Conservation (phyloP, 2,888 invertebrate genomes). For the Agonopterix heracliana region DNA sequence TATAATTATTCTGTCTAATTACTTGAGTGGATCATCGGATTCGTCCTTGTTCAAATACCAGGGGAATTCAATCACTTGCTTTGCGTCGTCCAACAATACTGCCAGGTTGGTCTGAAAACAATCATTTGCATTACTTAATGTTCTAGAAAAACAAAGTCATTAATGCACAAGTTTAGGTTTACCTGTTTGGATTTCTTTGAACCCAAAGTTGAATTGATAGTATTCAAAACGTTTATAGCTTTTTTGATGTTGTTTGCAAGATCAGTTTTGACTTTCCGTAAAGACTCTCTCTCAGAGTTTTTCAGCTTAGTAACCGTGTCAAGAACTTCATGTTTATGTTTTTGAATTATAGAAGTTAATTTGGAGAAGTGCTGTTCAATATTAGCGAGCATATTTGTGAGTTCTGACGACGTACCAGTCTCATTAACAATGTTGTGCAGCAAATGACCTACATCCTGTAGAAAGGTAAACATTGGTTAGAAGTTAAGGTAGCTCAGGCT, state of each 20-base stretch:
- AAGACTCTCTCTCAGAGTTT: constrained; percentile 42
- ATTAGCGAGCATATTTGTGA: constrained; percentile 36
- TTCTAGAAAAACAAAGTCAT: background rate
- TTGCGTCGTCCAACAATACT: constrained; percentile 45
- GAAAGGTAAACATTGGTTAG: background rate
- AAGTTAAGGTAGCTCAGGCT: no score
- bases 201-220: constrained; percentile 22
- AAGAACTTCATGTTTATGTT: constrained; percentile 62
- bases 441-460: constrained; percentile 56
- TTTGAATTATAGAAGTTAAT: constrained; percentile 69
- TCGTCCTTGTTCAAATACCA: constrained; percentile 55
- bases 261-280: constrained; percentile 38
- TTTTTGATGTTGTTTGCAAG: constrained; percentile 37
- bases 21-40: constrained; percentile 42
- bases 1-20: constrained; percentile 18
- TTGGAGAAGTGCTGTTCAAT: constrained; percentile 72
- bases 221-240: constrained; percentile 2
- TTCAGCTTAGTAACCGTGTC: constrained; percentile 42
- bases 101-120: constrained; percentile 50
- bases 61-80: constrained; percentile 36
- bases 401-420: constrained; percentile 34
- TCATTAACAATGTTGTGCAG: constrained; percentile 49
- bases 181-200: constrained; percentile 44
- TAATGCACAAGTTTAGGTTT: background rate
- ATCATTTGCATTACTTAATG: background rate